Evolutionary conservation across 2,113 vertebrate genomes (phyloP).

Genomic region (Rostratula benghalensis): DNA sequence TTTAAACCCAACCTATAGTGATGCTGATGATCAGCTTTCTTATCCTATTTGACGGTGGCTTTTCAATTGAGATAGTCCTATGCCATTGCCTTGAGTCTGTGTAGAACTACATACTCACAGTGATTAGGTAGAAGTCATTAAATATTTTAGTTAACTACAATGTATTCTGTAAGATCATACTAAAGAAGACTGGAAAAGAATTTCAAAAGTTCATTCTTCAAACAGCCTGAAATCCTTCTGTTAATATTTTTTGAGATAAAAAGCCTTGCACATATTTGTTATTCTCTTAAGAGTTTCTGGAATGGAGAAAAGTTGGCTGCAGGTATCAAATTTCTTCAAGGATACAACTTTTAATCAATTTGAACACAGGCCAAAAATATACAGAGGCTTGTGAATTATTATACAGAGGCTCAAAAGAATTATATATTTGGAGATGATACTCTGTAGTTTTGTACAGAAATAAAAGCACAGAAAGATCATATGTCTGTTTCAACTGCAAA

Average conservation of each 20-base stretch:
- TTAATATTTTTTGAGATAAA: not conserved
- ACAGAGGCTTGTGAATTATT: not conserved
- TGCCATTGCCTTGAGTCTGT: not conserved
- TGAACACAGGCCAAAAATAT: not conserved
- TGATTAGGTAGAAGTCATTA: not conserved
- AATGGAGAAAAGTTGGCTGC: not conserved
- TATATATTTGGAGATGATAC: not conserved
- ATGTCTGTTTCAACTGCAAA: not conserved
- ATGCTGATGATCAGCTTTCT: not conserved
- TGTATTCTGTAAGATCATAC: not conserved
- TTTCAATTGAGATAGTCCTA: not conserved
- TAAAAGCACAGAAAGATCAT: accelerated
- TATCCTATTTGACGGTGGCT: not conserved
- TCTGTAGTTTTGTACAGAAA: not conserved
- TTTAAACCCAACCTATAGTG: not conserved
- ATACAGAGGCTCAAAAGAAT: not conserved
- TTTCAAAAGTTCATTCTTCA: not conserved
- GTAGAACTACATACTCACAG: not conserved
- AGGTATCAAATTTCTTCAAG: not conserved
- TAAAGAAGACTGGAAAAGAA: not conserved
- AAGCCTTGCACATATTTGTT: not conserved
- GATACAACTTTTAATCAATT: not conserved
- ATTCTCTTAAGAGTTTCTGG: not conserved
- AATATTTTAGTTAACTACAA: not conserved
- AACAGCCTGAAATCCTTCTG: not conserved